Base-by-base conservation (phyloP, 92 coral and sea anemone species). In the Epizoanthus scotinus region DNA sequence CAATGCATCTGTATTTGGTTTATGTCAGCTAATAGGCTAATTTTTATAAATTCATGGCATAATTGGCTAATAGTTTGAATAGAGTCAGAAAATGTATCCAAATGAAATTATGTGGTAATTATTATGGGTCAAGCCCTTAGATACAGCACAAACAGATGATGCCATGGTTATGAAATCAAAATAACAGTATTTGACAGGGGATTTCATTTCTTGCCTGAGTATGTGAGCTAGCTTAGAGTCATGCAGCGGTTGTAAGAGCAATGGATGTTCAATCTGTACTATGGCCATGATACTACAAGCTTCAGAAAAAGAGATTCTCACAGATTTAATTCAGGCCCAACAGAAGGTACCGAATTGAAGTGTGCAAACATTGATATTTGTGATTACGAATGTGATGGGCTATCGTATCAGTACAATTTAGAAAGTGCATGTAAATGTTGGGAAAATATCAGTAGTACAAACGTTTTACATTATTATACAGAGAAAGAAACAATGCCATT, bases 301-400 rank as follows among this genome's bases (percentile, higher is more conserved):
- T n/a, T 92, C 94, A 72, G 97, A 92, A 74, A 90, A 90, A 86
- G 94, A 92, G 67, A 87, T 92, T 28, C 71, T 92, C 38, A 92
- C 94, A 36, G 97, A 90, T 57, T 71, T 92, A 58, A 92, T 92
- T 38, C 88, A 89, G 44, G 94, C 86, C 80, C 97, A 92, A 70
- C 97, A 92, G 66, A 90, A 92, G 97, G 97, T 92, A 75, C 2
- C 36, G 38, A 40, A 12, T 22, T 54, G 63, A 27, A 19, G 28
- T 34, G 27, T 49, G 9, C 17, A 5, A 44, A 44, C 1, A 44
- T 40, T 44, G 52, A 44, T 44, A 15, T 8, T 44, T 44, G 52
- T 5, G 52, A 44, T 44, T 15, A 8, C 2, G 52, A 44, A 44
- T 44, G 10, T 44, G 52, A 44, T 44, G 52, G 10, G 52, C 52